phyloP scores from a whole-genome alignment of 2,113 vertebrate species.

The Chionodraco myersi region DNA sequence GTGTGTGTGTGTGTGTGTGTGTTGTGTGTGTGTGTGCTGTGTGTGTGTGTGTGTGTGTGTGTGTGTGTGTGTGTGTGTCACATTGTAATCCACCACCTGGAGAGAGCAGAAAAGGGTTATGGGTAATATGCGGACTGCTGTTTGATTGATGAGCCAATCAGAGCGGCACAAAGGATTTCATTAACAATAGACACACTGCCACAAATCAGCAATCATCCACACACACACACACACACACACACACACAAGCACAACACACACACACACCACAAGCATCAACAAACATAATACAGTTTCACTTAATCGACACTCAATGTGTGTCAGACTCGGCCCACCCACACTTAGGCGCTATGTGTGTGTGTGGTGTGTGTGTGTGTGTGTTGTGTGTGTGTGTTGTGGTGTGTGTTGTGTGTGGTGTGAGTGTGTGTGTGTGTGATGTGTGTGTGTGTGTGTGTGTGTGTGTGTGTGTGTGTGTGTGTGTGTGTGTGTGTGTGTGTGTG shows the following conservation, averaged over 20 bases:
- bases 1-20: too few species aligned
- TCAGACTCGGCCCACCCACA: slow-evolving; percentile 27
- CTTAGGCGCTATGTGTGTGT: background rate
- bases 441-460: background rate
- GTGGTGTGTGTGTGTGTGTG: background rate
- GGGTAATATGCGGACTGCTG: slow-evolving; percentile 74
- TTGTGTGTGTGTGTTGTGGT: background rate
- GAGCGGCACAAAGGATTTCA: slow-evolving; percentile 84
- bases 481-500: slow-evolving; percentile 21
- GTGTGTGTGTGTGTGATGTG: background rate
- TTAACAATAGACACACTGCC: slow-evolving; percentile 82
- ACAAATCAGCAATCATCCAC: slow-evolving; percentile 84
- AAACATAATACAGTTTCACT: slow-evolving; percentile 39
- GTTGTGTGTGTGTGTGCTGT: too few species aligned
- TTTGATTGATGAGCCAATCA: slow-evolving; percentile 87
- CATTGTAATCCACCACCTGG: slow-evolving; percentile 77
- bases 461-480: background rate
- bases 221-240: slow-evolving; percentile 31
- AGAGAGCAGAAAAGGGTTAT: slow-evolving; percentile 74
- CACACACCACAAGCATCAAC: too few species aligned
- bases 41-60: background rate
- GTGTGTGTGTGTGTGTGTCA: slow-evolving; percentile 42
- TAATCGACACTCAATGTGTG: slow-evolving; percentile 46
- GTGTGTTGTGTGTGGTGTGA: slow-evolving; percentile 22
- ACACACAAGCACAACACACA: slow-evolving; percentile 43